These are phyloP conservation scores for Cotesia vestalis DNA, from an alignment of 1,140 invertebrate genomes.

Conservation along the genomic window DNA sequence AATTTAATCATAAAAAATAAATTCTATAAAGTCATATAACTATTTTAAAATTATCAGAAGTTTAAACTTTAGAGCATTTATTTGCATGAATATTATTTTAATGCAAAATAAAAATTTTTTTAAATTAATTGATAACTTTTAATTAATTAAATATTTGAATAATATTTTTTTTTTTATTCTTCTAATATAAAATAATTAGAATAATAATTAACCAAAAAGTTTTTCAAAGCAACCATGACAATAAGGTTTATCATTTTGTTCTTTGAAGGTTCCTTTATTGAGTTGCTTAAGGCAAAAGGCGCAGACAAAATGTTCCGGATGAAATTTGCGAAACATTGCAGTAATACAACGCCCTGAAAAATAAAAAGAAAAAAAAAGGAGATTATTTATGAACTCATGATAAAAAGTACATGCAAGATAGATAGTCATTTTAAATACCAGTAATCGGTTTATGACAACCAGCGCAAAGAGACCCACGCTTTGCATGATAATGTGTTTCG, in stretches of 20 bases:
- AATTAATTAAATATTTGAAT: no score
- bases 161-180: no score
- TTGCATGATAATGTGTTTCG: constrained; percentile 97
- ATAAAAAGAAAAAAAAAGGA: constrained; percentile 42
- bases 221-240: constrained; percentile 98
- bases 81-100: no score
- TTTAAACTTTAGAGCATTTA: no score
- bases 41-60: no score
- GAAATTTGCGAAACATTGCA: constrained; percentile 98
- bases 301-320: constrained; percentile 98
- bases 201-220: constrained; percentile 80
- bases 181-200: no score
- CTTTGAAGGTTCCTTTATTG: constrained; percentile 98
- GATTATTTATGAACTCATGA: constrained; percentile 13
- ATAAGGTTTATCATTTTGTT: constrained; percentile 97
- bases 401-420: no score
- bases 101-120: no score
- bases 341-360: constrained; percentile 92
- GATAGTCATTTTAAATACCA: constrained; percentile 59
- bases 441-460: constrained; percentile 98
- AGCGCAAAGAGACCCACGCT: constrained; percentile 94
- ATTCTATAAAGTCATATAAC: no score
- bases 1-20: no score
- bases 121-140: no score
- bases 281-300: constrained; percentile 97